phyloP scores from a whole-genome alignment of 2,888 invertebrate genomes.

The Oeneis ivallda region DNA sequence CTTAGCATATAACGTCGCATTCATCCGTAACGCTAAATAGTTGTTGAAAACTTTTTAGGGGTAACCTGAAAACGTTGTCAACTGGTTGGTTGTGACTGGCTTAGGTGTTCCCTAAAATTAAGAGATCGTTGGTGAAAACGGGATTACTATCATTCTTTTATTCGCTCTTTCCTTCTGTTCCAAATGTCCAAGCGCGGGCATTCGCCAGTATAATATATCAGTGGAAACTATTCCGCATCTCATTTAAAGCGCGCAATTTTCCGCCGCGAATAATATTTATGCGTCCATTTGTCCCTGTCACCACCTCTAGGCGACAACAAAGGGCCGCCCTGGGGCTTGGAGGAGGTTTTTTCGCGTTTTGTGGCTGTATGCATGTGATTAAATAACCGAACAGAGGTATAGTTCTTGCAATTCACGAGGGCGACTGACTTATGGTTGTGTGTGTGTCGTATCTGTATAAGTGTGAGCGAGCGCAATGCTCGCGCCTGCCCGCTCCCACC shows the following conservation, averaged over 20 bases:
- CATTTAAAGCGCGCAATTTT: slow-evolving; percentile 32
- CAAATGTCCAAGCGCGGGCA: not conserved
- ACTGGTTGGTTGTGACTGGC: too few species aligned
- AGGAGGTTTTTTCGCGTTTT: slow-evolving; percentile 44
- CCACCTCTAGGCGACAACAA: slow-evolving; percentile 50
- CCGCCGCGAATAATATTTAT: slow-evolving; percentile 37
- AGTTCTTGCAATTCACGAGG: too few species aligned
- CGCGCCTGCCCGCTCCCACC: too few species aligned
- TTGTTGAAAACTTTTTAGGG: too few species aligned
- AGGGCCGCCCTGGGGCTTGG: slow-evolving; percentile 44
- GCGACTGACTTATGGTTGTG: too few species aligned
- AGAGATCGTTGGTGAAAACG: not conserved
- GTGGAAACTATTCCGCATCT: slow-evolving; percentile 28
- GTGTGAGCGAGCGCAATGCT: too few species aligned
- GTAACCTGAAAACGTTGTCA: too few species aligned
- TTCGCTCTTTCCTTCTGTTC: not conserved
- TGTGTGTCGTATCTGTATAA: too few species aligned
- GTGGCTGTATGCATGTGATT: not conserved
- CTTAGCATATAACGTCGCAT: too few species aligned
- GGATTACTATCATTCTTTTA: not conserved
- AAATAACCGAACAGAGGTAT: too few species aligned
- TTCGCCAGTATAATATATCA: slow-evolving; percentile 9
- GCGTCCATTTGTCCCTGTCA: slow-evolving; percentile 43
- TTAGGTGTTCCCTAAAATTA: not conserved
- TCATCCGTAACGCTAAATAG: too few species aligned